phyloP scores from a whole-genome alignment of 2,113 vertebrate species.

The Silurus asotus region DNA sequence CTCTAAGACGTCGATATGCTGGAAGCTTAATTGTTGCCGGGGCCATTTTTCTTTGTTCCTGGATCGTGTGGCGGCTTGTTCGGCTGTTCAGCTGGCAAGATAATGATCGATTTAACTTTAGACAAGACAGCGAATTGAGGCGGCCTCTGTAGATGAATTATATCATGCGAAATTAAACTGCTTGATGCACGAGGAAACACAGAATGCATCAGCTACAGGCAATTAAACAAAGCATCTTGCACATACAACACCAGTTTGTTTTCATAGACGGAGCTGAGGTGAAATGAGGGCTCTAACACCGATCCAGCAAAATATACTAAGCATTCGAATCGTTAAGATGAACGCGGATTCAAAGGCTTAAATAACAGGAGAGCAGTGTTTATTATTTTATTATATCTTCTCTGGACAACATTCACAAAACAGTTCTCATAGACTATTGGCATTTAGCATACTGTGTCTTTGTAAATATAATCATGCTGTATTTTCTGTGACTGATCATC shows the following conservation, averaged over 20 bases:
- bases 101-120: slow-evolving; percentile 65
- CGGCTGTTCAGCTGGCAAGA: slow-evolving; percentile 55
- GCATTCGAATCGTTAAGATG: neutral
- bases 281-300: neutral
- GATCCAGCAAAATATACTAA: neutral
- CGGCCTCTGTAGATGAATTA: slow-evolving; percentile 43
- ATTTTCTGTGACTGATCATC: neutral
- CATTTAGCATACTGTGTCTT: neutral
- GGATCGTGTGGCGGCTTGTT: slow-evolving; percentile 38
- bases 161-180: slow-evolving; percentile 51
- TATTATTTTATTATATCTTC: neutral
- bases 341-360: neutral
- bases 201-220: slow-evolving; percentile 44
- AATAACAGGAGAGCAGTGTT: neutral
- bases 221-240: slow-evolving; percentile 42
- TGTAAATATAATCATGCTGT: neutral
- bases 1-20: slow-evolving; percentile 65
- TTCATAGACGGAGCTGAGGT: neutral
- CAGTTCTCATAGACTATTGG: neutral
- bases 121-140: slow-evolving; percentile 43
- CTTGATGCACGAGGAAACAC: slow-evolving; percentile 41
- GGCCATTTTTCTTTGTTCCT: slow-evolving; percentile 66
- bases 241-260: slow-evolving; percentile 24
- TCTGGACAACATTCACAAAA: neutral
- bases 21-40: slow-evolving; percentile 65